Conservation (phyloP, 2,888 invertebrate genomes). For the Ellobium chinense region DNA sequence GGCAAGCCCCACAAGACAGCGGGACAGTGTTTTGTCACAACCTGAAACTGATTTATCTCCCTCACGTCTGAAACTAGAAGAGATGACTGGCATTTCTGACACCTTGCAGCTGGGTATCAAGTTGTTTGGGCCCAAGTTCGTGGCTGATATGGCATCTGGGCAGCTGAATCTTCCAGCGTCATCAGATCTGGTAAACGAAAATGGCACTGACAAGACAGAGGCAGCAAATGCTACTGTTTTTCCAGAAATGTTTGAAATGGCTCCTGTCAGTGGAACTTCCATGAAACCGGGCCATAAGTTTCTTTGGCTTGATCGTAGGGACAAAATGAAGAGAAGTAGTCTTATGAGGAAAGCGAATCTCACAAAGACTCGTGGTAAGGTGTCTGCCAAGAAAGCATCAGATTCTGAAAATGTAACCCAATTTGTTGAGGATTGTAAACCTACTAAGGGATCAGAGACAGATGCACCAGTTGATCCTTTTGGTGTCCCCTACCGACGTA, state of each 20-base stretch:
- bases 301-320: constrained; percentile 32
- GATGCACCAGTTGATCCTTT: not conserved
- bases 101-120: constrained; percentile 36
- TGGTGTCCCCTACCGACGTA: constrained; percentile 9
- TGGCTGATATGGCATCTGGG: constrained; percentile 31
- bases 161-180: constrained; percentile 10
- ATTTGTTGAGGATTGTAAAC: not conserved
- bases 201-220: not conserved
- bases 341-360: constrained; percentile 29
- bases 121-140: constrained; percentile 37
- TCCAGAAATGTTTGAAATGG: constrained; percentile 39
- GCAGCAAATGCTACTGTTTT: constrained; percentile 23
- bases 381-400: not conserved
- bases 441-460: not conserved
- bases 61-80: constrained; percentile 16
- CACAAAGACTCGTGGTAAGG: not conserved
- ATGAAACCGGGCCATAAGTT: constrained; percentile 31
- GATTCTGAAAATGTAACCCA: not conserved
- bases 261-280: constrained; percentile 16
- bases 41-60: not conserved
- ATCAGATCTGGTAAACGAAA: constrained; percentile 1
- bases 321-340: constrained; percentile 22
- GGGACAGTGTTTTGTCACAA: not conserved
- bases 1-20: not conserved
- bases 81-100: constrained; percentile 33